A percentile compares a stretch with the other conserved stretches of the same genome.
phyloP scores from a whole-genome alignment of 2,888 invertebrate genomes.

The Pammene fasciana region DNA sequence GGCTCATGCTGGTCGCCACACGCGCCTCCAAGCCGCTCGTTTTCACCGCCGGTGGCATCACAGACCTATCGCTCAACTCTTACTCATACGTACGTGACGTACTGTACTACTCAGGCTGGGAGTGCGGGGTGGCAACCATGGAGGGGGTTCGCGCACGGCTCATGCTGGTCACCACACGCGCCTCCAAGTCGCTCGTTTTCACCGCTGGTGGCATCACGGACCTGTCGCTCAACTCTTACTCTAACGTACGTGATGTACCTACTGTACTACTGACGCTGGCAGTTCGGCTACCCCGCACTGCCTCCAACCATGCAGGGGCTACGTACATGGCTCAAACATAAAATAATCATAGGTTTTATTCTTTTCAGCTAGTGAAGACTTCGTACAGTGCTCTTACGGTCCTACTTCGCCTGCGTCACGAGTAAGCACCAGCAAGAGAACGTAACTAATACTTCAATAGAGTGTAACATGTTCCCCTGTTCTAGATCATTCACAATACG shows the following conservation, averaged over 20 bases:
- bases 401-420: slow-evolving; percentile 59
- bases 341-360: slow-evolving; percentile 16
- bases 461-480: slow-evolving; percentile 11
- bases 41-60: slow-evolving; percentile 72
- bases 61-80: slow-evolving; percentile 65
- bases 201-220: slow-evolving; percentile 73
- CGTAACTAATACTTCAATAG: slow-evolving; percentile 20
- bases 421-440: slow-evolving; percentile 33
- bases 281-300: too few relatives aligned
- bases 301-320: too few relatives aligned
- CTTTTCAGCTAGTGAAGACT: slow-evolving; percentile 73
- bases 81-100: slow-evolving; percentile 67
- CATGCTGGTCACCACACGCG: slow-evolving; percentile 57
- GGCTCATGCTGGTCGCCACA: slow-evolving; percentile 58
- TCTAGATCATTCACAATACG: slow-evolving; percentile 27
- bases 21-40: slow-evolving; percentile 66
- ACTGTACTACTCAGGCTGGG: slow-evolving; percentile 72
- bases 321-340: too few relatives aligned
- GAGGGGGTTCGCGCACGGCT: slow-evolving; percentile 64
- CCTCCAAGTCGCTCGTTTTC: slow-evolving; percentile 65
- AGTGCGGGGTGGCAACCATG: slow-evolving; percentile 58
- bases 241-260: slow-evolving; percentile 66
- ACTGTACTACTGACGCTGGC: too few relatives aligned
- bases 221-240: slow-evolving; percentile 65
- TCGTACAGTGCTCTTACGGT: slow-evolving; percentile 74